These are phyloP conservation scores for Rhyacichthys aspro DNA, from an alignment of 2,797 vertebrate genomes.

Conservation along the genomic window DNA sequence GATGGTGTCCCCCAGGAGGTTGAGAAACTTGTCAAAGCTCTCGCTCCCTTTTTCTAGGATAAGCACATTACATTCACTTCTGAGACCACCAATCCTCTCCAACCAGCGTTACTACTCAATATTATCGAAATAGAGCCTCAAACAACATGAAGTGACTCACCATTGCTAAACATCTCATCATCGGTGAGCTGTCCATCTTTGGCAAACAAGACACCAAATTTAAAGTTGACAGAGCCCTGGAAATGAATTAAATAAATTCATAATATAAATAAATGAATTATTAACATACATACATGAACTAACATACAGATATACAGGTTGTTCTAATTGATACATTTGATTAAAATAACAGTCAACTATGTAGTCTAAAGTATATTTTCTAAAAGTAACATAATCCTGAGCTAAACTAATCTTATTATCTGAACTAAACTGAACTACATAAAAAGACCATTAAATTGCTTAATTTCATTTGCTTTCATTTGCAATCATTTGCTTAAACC, in stretches of 20 bases:
- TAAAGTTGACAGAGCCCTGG: constrained; percentile 98
- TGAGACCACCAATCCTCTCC: neutral
- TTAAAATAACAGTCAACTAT: too few species aligned
- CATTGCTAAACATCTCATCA: constrained; percentile 99
- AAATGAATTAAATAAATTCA: constrained; percentile 8
- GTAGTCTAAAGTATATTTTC: too few species aligned
- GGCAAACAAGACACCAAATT: constrained; percentile 97
- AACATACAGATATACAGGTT: too few species aligned
- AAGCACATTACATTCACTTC: neutral
- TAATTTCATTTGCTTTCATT: too few species aligned
- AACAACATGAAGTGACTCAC: constrained; percentile 74
- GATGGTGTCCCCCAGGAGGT: constrained; percentile 90
- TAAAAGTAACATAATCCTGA: too few species aligned
- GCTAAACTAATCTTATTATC: too few species aligned
- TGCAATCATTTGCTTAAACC: too few species aligned
- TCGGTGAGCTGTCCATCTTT: constrained; percentile 98
- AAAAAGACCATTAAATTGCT: too few species aligned
- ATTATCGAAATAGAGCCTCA: neutral
- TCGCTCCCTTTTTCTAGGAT: constrained; percentile 90
- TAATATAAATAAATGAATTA: too few species aligned
- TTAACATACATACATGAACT: too few species aligned
- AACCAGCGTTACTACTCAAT: neutral
- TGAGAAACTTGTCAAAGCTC: constrained; percentile 92
- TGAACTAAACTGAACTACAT: too few species aligned
- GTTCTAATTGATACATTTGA: too few species aligned